Conservation (phyloP, 2,888 invertebrate species). For the Ganaspis brasiliensis region DNA sequence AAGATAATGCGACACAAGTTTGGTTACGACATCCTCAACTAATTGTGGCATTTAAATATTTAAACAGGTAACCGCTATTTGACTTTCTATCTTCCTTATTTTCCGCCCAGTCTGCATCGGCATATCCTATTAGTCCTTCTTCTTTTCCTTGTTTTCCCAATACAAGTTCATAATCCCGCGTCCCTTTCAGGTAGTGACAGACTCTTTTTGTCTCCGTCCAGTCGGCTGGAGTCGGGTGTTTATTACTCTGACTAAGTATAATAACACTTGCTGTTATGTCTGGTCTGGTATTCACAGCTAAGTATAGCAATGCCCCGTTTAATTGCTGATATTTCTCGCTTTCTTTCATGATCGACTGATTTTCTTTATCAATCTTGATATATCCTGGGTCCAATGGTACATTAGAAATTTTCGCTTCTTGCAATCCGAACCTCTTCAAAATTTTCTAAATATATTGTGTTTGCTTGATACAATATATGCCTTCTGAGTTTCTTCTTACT, state of each 20-base stretch:
- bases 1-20: constrained; percentile 60
- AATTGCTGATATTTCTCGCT: constrained; percentile 55
- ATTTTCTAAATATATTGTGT: constrained; percentile 55
- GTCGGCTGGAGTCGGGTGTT: constrained; percentile 62
- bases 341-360: constrained; percentile 20
- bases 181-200: constrained; percentile 63
- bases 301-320: constrained; percentile 61
- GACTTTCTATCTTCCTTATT: constrained; percentile 67
- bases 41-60: constrained; percentile 58
- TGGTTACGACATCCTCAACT: constrained; percentile 66
- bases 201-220: constrained; percentile 69
- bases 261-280: constrained; percentile 65
- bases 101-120: constrained; percentile 67
- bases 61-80: constrained; percentile 68
- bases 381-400: constrained; percentile 53
- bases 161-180: constrained; percentile 52
- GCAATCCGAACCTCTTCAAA: constrained; percentile 45
- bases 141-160: constrained; percentile 25
- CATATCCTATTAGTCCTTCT: constrained; percentile 60
- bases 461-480: constrained; percentile 53
- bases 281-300: constrained; percentile 63
- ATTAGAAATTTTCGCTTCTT: constrained; percentile 53
- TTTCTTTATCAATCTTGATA: constrained; percentile 7
- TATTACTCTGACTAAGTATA: constrained; percentile 66
- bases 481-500: constrained; percentile 45